Base-by-base conservation (phyloP, 1,140 invertebrate genomes). In the Callitettix versicolor region DNA sequence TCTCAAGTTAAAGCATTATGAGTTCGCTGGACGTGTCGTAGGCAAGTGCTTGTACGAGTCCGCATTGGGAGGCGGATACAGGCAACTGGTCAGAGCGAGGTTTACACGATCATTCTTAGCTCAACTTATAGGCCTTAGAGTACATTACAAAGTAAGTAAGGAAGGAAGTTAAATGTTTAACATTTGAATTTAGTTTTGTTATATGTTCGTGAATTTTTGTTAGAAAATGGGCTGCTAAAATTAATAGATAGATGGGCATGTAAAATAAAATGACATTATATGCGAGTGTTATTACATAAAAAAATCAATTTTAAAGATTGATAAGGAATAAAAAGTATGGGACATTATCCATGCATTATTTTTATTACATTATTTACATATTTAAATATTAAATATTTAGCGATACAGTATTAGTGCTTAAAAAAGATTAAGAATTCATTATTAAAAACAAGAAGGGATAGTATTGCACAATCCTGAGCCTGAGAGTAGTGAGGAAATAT, bases 1-100 rank as follows among this genome's bases (percentile, higher is more conserved):
- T 67, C 68, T 89, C 4, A 92, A 92, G 70, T 63, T 92, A 42
- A 91, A 92, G 64, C 84, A 93, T 69, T 95, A 86, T 69, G 91
- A 95, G 74, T 91, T 95, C 69, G 91, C 92, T 33, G 93, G 93
- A 24, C 86, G 88, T 70, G 80, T 96, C 59, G 89, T 95, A n/a
- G 93, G 91, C 43, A 93, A 93, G 72, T 91, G 89, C 72, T 71
- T 94, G 53, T 95, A 92, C 67, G 92, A 96, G 71, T 91, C 88
- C 43, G 86, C 91, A 11, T 73, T 93, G 14, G 91, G 91, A 4
- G 85, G 88, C 21, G 81, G 83, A 11, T 93, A 94, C 72, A 73
- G 90, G 2, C 91, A 94, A 69, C 72, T 93, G 53, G 90, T 96
- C 14, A 80, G 91, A 55, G 92, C 92, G 1, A 76, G 88, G 58